phyloP scores from a whole-genome alignment of 2,888 invertebrate genomes.

The Iphiclides podalirius region DNA sequence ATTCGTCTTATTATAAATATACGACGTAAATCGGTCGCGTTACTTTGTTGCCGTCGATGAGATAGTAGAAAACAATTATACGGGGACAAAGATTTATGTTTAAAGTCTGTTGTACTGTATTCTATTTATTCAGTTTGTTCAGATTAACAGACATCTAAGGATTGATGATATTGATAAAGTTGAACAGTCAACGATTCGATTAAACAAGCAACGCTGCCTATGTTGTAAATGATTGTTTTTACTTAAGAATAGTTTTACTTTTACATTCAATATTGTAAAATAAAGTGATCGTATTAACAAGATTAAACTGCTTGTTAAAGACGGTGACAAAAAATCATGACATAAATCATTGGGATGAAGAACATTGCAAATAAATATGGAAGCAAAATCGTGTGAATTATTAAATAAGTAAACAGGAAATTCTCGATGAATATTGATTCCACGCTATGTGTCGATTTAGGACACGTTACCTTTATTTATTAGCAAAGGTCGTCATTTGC shows the following conservation, averaged over 20 bases:
- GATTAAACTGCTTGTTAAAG: background rate
- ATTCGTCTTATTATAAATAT: conserved; percentile 5
- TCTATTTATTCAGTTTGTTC: background rate
- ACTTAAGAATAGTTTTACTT: no score
- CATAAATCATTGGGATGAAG: background rate
- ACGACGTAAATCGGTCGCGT: background rate
- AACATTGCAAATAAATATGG: background rate
- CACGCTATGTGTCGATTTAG: background rate
- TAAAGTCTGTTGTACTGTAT: background rate
- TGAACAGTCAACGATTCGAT: no score
- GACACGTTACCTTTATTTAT: background rate
- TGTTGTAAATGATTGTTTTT: no score
- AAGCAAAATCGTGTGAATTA: background rate
- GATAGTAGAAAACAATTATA: background rate
- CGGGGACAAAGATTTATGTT: background rate
- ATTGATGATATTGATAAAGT: no score
- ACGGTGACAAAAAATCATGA: background rate
- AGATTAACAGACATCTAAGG: no score
- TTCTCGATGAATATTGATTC: background rate
- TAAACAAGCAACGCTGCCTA: no score
- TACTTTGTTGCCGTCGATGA: background rate
- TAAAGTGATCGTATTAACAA: no score
- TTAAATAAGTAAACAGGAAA: background rate
- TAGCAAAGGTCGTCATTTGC: background rate
- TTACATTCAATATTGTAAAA: no score